Conservation (phyloP, 2,888 invertebrate species). For the Morpho achilles region DNA sequence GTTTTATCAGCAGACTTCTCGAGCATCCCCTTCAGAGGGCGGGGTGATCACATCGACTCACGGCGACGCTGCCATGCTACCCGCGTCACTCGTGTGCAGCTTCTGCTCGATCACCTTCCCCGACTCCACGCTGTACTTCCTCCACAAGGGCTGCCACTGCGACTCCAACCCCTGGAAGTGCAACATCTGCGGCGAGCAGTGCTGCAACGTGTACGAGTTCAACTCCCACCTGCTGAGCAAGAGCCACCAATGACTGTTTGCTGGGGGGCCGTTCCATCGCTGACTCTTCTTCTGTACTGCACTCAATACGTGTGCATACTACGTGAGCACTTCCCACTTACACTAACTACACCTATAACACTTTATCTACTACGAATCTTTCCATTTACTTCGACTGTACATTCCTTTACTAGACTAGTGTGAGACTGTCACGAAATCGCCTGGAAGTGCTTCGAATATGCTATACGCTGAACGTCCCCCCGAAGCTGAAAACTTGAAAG, state of each 20-base stretch:
- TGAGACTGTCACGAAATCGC: no score
- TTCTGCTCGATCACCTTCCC: conserved; percentile 97
- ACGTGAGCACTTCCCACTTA: conserved; percentile 61
- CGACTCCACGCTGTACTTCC: conserved; percentile 96
- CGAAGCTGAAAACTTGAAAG: conserved; percentile 62
- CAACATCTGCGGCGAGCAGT: conserved; percentile 97
- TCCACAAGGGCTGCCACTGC: conserved; percentile 98
- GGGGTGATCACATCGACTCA: conserved; percentile 86
- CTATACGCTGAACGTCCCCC: conserved; percentile 74
- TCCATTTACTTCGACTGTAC: conserved; percentile 19
- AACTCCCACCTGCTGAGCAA: conserved; percentile 97
- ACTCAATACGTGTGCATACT: conserved; percentile 41
- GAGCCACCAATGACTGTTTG: conserved; percentile 88
- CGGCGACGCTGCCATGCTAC: conserved; percentile 68
- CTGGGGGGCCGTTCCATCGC: conserved; percentile 70
- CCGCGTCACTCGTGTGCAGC: conserved; percentile 86
- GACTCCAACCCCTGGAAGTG: conserved; percentile 98
- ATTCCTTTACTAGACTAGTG: conserved; percentile 13
- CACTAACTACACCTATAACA: conserved; percentile 45
- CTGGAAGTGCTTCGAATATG: conserved; percentile 69
- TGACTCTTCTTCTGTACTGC: conserved; percentile 50
- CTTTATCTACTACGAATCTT: conserved; percentile 23
- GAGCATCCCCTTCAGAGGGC: conserved; percentile 71
- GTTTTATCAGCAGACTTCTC: conserved; percentile 48
- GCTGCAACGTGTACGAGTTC: conserved; percentile 97